A percentile compares a stretch with the other conserved stretches of the same genome.
phyloP scores from a whole-genome alignment of 1,140 invertebrate genomes.

The Drosophila littoralis region DNA sequence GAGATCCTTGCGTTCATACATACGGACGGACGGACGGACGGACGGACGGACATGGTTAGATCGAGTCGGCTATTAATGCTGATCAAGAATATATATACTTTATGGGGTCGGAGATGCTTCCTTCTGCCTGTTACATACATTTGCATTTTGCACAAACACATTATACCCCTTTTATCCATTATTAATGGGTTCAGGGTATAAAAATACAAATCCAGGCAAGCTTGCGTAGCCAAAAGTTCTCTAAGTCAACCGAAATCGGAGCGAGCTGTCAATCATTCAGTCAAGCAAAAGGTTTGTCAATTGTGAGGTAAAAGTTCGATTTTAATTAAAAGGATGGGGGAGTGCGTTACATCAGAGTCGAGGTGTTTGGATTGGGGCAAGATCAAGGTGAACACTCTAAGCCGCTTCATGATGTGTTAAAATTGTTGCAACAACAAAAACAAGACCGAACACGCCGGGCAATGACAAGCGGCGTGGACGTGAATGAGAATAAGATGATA shows the following conservation, averaged over 20 bases:
- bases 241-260: not conserved
- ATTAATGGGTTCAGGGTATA: too few species aligned
- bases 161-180: too few species aligned
- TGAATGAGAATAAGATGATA: slow-evolving; percentile 64
- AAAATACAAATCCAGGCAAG: too few species aligned
- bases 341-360: not conserved
- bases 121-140: too few species aligned
- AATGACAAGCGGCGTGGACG: slow-evolving; percentile 61
- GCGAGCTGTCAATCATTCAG: not conserved
- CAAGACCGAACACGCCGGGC: slow-evolving; percentile 20
- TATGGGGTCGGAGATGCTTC: too few species aligned
- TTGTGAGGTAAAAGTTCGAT: not conserved
- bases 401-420: slow-evolving; percentile 53
- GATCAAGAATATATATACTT: too few species aligned
- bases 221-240: too few species aligned
- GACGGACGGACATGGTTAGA: too few species aligned
- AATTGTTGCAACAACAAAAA: slow-evolving; percentile 41
- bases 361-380: not conserved
- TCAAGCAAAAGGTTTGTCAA: not conserved
- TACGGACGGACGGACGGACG: too few species aligned
- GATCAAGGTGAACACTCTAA: slow-evolving; percentile 50
- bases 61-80: too few species aligned
- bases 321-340: not conserved
- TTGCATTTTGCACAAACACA: too few species aligned
- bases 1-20: too few species aligned